phyloP scores from a whole-genome alignment of 2,797 vertebrate species.

The Atherinosoma microstoma region DNA sequence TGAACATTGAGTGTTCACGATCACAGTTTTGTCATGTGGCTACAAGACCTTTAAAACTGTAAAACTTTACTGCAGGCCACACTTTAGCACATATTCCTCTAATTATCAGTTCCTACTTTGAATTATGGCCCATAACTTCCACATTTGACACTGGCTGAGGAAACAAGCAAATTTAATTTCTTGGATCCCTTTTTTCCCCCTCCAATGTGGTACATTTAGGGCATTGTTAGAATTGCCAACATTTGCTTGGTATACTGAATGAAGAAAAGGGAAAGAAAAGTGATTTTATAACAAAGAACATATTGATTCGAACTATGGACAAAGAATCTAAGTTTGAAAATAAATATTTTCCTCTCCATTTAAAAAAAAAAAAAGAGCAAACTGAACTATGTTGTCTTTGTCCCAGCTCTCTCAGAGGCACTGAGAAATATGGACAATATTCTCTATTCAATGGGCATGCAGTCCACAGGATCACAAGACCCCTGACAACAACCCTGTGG shows the following conservation, averaged over 20 bases:
- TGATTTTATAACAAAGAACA: conserved; percentile 73
- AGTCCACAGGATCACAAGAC: conserved; percentile 90
- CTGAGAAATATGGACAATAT: conserved; percentile 91
- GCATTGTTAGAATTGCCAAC: conserved; percentile 66
- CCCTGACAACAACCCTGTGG: conserved; percentile 85
- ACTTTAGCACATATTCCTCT: conserved; percentile 49
- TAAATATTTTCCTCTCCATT: conserved; percentile 81
- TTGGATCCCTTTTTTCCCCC: conserved; percentile 55
- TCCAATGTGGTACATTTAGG: conserved; percentile 69
- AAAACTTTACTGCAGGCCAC: conserved; percentile 51
- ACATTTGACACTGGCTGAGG: conserved; percentile 71
- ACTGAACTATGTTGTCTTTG: conserved; percentile 74
- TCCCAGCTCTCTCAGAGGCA: conserved; percentile 85
- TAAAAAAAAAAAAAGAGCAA: conserved; percentile 67
- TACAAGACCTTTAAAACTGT: conserved; percentile 43
- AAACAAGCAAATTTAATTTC: conserved; percentile 72
- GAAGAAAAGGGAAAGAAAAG: conserved; percentile 64
- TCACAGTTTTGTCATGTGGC: conserved; percentile 58
- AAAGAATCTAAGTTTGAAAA: conserved; percentile 83
- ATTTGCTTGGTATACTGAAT: conserved; percentile 69
- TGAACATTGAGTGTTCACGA: conserved; percentile 58
- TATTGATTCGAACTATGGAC: conserved; percentile 71
- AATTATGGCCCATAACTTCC: conserved; percentile 63
- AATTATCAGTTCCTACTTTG: conserved; percentile 46
- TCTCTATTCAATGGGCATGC: conserved; percentile 91